Conservation (phyloP, 2,113 vertebrate genomes). For the Sphyrna mokarran region DNA sequence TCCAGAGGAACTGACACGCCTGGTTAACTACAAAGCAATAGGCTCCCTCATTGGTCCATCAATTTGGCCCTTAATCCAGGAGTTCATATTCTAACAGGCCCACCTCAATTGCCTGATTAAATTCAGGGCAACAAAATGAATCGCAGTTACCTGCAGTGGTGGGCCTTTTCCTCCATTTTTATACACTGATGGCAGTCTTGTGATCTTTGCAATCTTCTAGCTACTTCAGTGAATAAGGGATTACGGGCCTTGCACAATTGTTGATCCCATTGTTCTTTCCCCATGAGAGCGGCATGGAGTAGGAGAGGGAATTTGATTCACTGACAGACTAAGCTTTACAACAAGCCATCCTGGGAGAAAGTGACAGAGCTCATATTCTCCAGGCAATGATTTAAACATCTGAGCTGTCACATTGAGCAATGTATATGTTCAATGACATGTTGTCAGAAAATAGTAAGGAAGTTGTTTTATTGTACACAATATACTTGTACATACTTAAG, state of each 20-base stretch:
- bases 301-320: neutral
- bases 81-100: too few relatives aligned
- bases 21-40: too few relatives aligned
- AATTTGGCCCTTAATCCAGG: too few relatives aligned
- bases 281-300: neutral
- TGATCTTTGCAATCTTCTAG: neutral
- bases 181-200: neutral
- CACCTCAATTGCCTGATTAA: too few relatives aligned
- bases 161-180: neutral
- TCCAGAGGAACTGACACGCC: too few relatives aligned
- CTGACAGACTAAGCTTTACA: neutral
- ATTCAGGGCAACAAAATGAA: neutral
- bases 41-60: too few relatives aligned
- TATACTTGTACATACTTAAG: neutral
- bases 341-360: neutral
- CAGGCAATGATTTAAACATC: neutral
- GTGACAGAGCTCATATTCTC: neutral
- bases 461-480: neutral
- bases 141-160: neutral
- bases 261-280: neutral
- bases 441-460: neutral
- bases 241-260: neutral
- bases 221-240: neutral
- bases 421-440: neutral
- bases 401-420: neutral